Evolutionary conservation across 2,888 invertebrate genomes (phyloP).

Genomic region (Osedax frankpressi): DNA sequence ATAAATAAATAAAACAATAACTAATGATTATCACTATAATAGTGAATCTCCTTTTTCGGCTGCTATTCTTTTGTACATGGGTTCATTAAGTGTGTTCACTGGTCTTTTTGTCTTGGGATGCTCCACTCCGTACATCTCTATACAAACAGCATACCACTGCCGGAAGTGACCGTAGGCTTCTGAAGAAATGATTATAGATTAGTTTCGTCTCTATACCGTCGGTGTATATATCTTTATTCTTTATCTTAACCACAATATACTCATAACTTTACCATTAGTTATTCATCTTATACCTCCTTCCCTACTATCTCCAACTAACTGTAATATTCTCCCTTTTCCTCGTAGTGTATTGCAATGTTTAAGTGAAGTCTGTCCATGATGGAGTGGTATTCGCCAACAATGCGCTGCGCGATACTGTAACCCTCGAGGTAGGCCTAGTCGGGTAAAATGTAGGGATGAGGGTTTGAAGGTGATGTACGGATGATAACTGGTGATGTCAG

Average conservation of each 20-base stretch:
- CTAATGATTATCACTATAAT: no score
- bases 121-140: constrained; percentile 12
- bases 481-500: no score
- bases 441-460: no score
- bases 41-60: constrained; percentile 18
- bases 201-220: no score
- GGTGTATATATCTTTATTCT: no score
- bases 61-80: constrained; percentile 23
- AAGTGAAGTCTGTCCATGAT: constrained; percentile 25
- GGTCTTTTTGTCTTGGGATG: constrained; percentile 21
- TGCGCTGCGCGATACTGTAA: constrained; percentile 11
- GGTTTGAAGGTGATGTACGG: no score
- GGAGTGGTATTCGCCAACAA: constrained; percentile 23
- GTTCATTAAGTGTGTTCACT: constrained; percentile 24
- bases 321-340: constrained; percentile 24
- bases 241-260: no score
- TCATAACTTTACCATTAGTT: no score
- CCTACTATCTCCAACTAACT: no score
- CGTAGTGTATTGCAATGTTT: constrained; percentile 28
- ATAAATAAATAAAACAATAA: no score
- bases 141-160: constrained; percentile 11
- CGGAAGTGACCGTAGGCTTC: background rate
- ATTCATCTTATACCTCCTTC: no score
- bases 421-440: constrained; percentile 27
- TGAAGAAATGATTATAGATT: no score